These are phyloP conservation scores for Diprion similis DNA, from an alignment of 1,140 invertebrate species.

Conservation along the genomic window DNA sequence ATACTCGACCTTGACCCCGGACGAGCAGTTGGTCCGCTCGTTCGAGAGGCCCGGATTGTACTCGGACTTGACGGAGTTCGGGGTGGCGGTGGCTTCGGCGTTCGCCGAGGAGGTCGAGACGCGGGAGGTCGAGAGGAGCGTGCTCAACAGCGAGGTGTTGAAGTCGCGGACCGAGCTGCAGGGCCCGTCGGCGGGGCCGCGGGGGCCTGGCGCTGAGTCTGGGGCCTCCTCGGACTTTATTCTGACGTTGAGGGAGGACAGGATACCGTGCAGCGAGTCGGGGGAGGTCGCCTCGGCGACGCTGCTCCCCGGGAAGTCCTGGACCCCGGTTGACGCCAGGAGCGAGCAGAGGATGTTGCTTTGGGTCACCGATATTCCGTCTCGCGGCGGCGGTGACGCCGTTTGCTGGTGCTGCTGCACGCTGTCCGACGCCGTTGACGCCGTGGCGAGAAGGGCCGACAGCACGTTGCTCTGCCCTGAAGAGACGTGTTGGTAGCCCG, in stretches of 20 bases:
- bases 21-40: slow-evolving; percentile 22
- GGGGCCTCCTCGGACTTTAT: slow-evolving; percentile 47
- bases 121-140: slow-evolving; percentile 41
- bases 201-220: slow-evolving; percentile 30
- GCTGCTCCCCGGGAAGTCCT: background rate
- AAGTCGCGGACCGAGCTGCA: slow-evolving; percentile 32
- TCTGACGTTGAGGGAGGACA: slow-evolving; percentile 40
- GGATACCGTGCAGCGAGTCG: slow-evolving; percentile 46
- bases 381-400: background rate
- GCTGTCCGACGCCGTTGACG: slow-evolving; percentile 8
- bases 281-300: slow-evolving; percentile 24
- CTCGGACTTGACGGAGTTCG: slow-evolving; percentile 24
- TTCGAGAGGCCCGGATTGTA: slow-evolving; percentile 36
- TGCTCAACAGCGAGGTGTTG: slow-evolving; percentile 46
- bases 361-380: background rate
- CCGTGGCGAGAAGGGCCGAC: background rate
- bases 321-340: slow-evolving; percentile 24
- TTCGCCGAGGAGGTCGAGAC: slow-evolving; percentile 18
- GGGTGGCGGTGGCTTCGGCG: slow-evolving; percentile 28
- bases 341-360: slow-evolving; percentile 30
- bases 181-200: slow-evolving; percentile 24
- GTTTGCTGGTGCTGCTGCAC: slow-evolving; percentile 1
- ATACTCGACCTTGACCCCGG: slow-evolving; percentile 40
- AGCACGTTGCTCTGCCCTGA: background rate
- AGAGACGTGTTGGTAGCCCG: slow-evolving; percentile 5